A percentile compares a stretch with the other conserved stretches of the same genome.
Conservation (phyloP, 2,888 invertebrate genomes). For the Leucophenga maculata region DNA sequence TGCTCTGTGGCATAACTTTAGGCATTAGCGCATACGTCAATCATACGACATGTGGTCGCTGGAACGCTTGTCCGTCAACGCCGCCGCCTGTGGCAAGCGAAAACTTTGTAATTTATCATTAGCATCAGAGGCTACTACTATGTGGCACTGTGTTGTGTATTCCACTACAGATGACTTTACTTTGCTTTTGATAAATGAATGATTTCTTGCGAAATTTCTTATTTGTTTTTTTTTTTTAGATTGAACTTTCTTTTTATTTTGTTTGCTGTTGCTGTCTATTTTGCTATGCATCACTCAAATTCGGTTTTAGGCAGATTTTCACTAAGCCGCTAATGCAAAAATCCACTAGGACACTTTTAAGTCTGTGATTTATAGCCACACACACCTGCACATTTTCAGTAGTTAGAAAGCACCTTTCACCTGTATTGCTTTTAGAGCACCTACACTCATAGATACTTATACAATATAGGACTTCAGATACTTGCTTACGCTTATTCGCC, state of each 20-base stretch:
- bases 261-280: background rate
- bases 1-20: conserved; percentile 31
- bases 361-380: conserved; percentile 1
- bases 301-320: background rate
- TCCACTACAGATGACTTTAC: conserved; percentile 1
- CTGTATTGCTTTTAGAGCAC: background rate
- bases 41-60: conserved; percentile 61
- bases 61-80: conserved; percentile 13
- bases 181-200: conserved; percentile 24
- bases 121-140: conserved; percentile 4
- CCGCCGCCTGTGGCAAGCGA: background rate
- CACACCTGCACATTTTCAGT: no score
- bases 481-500: no score
- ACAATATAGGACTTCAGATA: no score
- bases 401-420: background rate
- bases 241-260: background rate
- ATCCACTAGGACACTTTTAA: conserved; percentile 2
- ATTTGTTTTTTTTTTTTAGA: background rate
- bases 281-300: background rate
- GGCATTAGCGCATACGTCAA: conserved; percentile 59
- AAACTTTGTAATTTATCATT: conserved; percentile 27
- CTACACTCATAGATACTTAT: no score
- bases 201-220: conserved; percentile 10
- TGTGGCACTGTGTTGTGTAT: background rate
- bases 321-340: background rate